These are phyloP conservation scores for Suillia variegata DNA, from an alignment of 2,888 invertebrate genomes.

Conservation along the genomic window DNA sequence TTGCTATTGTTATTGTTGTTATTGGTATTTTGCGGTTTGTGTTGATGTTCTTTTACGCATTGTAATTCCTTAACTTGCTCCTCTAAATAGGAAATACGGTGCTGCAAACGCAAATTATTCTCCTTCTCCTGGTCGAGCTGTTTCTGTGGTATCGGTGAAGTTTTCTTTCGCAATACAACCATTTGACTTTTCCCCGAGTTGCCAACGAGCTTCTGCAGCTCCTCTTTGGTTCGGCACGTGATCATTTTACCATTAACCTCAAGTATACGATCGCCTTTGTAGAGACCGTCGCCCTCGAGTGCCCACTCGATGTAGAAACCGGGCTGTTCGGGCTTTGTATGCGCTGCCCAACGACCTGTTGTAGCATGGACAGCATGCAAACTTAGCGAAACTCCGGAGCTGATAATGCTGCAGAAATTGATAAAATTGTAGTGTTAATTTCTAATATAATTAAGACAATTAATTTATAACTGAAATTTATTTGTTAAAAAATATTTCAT, in stretches of 20 bases:
- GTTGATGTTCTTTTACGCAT: constrained; percentile 48
- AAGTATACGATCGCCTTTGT: constrained; percentile 75
- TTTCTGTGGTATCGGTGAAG: constrained; percentile 55
- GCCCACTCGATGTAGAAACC: constrained; percentile 83
- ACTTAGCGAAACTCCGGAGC: constrained; percentile 62
- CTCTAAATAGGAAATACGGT: constrained; percentile 87
- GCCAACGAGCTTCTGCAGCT: constrained; percentile 71
- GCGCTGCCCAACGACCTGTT: constrained; percentile 75
- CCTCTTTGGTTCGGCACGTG: constrained; percentile 72
- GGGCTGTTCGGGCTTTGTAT: constrained; percentile 69
- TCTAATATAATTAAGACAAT: background rate
- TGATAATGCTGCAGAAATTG: constrained; percentile 49
- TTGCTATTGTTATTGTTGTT: constrained; percentile 12
- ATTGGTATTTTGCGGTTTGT: background rate
- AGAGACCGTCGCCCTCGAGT: constrained; percentile 75
- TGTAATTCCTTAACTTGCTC: constrained; percentile 78
- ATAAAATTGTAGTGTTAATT: background rate
- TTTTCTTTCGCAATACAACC: constrained; percentile 56
- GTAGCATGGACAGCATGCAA: constrained; percentile 73
- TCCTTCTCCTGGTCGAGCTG: constrained; percentile 64
- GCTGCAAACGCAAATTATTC: constrained; percentile 83
- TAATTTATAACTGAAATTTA: too few species aligned
- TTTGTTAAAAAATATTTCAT: too few species aligned
- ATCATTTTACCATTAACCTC: constrained; percentile 83
- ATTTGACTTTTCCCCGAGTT: constrained; percentile 58